Evolutionary conservation across 2,113 vertebrate species (phyloP).

Genomic region (Accipiter virgatus): DNA sequence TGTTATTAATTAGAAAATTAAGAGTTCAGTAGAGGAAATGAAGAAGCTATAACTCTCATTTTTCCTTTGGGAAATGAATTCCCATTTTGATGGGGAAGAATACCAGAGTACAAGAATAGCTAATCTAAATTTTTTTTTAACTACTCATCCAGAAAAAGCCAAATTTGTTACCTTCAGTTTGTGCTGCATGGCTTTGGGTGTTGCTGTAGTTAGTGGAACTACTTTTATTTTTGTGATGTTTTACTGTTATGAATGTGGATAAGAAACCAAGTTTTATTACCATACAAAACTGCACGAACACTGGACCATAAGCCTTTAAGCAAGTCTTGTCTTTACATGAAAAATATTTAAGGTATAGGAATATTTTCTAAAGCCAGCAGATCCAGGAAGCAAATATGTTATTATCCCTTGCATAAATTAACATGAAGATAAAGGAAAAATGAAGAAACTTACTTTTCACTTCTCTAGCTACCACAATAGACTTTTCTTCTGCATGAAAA

Average conservation of each 20-base stretch:
- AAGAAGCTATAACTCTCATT: not conserved
- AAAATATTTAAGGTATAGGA: not conserved
- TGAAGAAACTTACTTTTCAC: slow-evolving; percentile 53
- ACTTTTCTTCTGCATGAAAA: slow-evolving; percentile 56
- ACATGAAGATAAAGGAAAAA: slow-evolving; percentile 21
- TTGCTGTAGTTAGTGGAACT: not conserved
- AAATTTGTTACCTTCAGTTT: not conserved
- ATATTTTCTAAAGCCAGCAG: not conserved
- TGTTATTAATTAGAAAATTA: not conserved
- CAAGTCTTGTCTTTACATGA: not conserved
- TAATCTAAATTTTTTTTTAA: not conserved
- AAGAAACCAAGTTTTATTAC: not conserved
- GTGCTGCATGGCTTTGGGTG: not conserved
- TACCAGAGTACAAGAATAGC: not conserved
- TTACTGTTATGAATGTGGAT: not conserved
- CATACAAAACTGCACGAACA: not conserved
- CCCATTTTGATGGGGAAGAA: not conserved
- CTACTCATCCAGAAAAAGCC: not conserved
- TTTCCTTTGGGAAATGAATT: not conserved
- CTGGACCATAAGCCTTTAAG: not conserved
- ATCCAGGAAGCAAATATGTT: slow-evolving; percentile 1
- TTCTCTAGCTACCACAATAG: slow-evolving; percentile 27
- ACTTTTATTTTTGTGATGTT: not conserved
- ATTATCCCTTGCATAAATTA: slow-evolving; percentile 50
- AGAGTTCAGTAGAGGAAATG: not conserved